Percentiles rank a stretch among this genome's conserved stretches.
Evolutionary conservation across 1,140 invertebrate species (phyloP).

Genomic region (Euglossa dilemma): DNA sequence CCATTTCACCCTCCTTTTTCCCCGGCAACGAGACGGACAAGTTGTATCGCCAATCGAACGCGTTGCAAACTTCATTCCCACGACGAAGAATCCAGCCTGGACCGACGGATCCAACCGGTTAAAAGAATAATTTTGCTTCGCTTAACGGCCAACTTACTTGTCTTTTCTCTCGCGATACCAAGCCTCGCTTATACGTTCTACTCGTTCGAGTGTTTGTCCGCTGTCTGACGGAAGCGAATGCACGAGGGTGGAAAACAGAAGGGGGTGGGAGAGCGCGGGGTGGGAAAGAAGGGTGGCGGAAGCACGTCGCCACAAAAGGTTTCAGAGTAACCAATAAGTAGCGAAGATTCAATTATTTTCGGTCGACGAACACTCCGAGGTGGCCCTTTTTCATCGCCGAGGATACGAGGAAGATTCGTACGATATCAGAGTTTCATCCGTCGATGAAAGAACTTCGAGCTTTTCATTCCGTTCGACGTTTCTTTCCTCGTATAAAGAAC

Average conservation of each 20-base stretch:
- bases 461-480: constrained; percentile 26
- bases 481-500: constrained; percentile 19
- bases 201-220: constrained; percentile 43
- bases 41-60: background rate
- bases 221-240: constrained; percentile 9
- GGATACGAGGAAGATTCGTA: constrained; percentile 31
- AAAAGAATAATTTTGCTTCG: constrained; percentile 31
- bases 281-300: background rate
- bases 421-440: constrained; percentile 26
- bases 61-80: background rate
- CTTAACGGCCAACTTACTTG: constrained; percentile 11
- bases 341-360: constrained; percentile 54
- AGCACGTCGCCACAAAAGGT: constrained; percentile 23
- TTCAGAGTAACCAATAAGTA: constrained; percentile 37
- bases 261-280: background rate
- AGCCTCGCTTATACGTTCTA: constrained; percentile 24
- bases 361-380: constrained; percentile 33
- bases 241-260: background rate
- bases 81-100: background rate
- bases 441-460: constrained; percentile 27
- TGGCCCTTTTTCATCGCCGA: constrained; percentile 29
- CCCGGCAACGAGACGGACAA: background rate
- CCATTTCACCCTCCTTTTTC: background rate
- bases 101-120: too few species aligned
- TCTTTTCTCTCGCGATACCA: background rate